Conservation (phyloP, 2,797 vertebrate genomes). For the Halcyon badia region DNA sequence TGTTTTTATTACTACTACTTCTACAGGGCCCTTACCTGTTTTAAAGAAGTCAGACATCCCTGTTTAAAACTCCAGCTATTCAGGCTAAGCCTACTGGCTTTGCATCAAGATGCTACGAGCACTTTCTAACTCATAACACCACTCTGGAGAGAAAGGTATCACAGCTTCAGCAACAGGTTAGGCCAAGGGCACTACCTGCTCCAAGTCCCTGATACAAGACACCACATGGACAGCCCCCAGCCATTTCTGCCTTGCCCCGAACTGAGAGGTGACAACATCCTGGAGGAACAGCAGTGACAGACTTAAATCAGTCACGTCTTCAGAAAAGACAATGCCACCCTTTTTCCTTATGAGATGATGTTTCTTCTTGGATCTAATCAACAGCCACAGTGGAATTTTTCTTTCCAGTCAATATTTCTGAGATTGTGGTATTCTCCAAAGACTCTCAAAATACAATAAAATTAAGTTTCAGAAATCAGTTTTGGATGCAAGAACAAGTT, state of each 20-base stretch:
- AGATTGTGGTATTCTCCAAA: neutral
- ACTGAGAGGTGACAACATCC: neutral
- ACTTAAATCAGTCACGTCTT: neutral
- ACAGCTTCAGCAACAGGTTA: too few species aligned
- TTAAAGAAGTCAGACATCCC: too few species aligned
- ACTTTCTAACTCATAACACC: too few species aligned
- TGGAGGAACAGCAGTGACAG: neutral
- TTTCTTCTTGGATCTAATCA: neutral
- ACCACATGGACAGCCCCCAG: rapidly evolving
- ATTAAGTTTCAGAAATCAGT: neutral
- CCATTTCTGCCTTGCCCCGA: neutral
- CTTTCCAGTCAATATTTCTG: neutral
- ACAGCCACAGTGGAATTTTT: neutral
- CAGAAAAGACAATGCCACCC: neutral
- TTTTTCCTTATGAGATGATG: neutral
- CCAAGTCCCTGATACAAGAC: too few species aligned
- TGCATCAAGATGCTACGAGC: too few species aligned
- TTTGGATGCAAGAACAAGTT: neutral
- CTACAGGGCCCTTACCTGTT: neutral
- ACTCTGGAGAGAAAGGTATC: too few species aligned
- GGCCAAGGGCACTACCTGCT: too few species aligned
- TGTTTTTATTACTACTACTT: neutral
- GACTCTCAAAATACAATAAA: neutral
- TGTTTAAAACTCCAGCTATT: too few species aligned
- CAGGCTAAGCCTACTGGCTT: too few species aligned